Base-by-base conservation (phyloP, 2,113 vertebrate genomes). In the Pseudorasbora parva region DNA sequence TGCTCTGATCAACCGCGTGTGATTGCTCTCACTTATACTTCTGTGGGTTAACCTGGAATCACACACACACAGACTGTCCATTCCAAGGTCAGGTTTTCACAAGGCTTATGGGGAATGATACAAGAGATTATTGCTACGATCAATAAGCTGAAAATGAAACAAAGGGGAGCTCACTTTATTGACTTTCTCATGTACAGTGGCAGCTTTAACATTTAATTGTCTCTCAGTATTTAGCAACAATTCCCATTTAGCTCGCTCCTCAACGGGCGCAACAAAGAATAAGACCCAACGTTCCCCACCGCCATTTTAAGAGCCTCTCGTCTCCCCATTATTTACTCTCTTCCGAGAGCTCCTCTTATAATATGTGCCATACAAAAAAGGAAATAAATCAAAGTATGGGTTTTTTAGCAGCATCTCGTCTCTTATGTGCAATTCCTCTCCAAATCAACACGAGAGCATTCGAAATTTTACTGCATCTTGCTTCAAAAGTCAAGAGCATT, bases 101-200 rank as follows among this genome's bases (percentile, higher is more conserved):
- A 87, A 81, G 88, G 91, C 91, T 94, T 95, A 92, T 91, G 88
- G 93, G 93, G 92, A 94, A 95, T 94, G 92, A 94, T 95, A 93
- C 91, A 90, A 91, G 93, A 94, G 93, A 95, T 93, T 93, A 94
- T 94, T 95, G 93, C 93, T 73, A 90, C 92, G 91, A 94, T 95
- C 94, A 95, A 94, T 95, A 95, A 95, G 92, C 88, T 90, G 89
- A 92, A 93, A 94, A 95, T 94, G 93, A 94, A 95, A 91, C 93
- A 94, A 92, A 92, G 90, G 93, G 93, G 93, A 94, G 92, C 93
- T 93, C 91, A 88, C 89, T 93, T 94, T 94, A 93, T 94, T 94
- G 93, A 93, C 93, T 94, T 94, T 90, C 93, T 85, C 84, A 92
- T 89, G 93, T 94, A 91, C 93, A 94, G 93, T 95, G 93, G 93